Conservation (phyloP, 2,797 vertebrate genomes). For the Salarias fasciatus region DNA sequence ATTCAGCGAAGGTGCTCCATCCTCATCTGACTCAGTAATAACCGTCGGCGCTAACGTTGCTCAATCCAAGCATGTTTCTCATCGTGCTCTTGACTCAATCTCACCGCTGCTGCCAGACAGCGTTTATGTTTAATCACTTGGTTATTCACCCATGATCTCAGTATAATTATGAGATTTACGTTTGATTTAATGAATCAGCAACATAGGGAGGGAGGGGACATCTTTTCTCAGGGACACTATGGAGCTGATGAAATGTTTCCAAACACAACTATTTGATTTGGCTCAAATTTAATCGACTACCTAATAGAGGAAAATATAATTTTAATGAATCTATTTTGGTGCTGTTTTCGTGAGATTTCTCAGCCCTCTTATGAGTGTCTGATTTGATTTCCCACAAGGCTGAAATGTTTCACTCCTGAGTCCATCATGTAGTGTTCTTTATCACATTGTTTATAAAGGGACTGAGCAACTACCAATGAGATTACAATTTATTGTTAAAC, state of each 20-base stretch:
- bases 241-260: neutral
- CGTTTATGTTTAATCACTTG: neutral
- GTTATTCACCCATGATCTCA: conserved; percentile 2
- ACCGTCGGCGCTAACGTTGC: conserved; percentile 23
- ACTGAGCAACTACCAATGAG: too few species aligned
- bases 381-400: too few species aligned
- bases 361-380: too few species aligned
- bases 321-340: too few species aligned
- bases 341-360: too few species aligned
- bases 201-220: neutral
- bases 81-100: neutral
- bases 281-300: neutral
- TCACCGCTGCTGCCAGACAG: neutral
- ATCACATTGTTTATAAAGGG: too few species aligned
- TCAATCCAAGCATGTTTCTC: conserved; percentile 7
- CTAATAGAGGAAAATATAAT: too few species aligned
- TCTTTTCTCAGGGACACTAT: neutral
- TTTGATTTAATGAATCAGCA: conserved; percentile 5
- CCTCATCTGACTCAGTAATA: conserved; percentile 42
- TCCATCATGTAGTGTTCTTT: too few species aligned
- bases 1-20: conserved; percentile 59
- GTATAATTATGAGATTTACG: neutral
- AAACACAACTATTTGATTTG: neutral
- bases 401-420: too few species aligned
- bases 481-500: too few species aligned